A percentile compares a stretch with the other conserved stretches of the same genome.
Evolutionary conservation across 2,888 invertebrate genomes (phyloP).

Genomic region (Sinohyriopsis cumingii): DNA sequence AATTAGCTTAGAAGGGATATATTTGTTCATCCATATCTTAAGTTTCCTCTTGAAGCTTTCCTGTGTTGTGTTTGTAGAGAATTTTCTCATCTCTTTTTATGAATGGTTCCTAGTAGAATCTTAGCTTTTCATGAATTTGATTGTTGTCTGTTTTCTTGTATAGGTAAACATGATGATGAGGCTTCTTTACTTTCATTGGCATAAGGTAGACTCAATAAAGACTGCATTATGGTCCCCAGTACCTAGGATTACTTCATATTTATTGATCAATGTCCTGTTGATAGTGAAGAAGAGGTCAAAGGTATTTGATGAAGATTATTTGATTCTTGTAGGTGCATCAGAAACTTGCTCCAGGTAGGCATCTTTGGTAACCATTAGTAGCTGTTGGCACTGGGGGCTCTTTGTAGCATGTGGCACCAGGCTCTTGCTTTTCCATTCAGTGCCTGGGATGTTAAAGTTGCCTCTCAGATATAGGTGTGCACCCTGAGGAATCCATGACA

Average conservation of each 20-base stretch:
- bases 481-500: background rate
- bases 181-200: slow-evolving; percentile 1
- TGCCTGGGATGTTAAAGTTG: slow-evolving; percentile 1
- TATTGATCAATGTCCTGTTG: slow-evolving; percentile 14
- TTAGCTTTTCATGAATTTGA: background rate
- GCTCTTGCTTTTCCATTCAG: background rate
- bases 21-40: background rate
- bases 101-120: background rate
- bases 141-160: slow-evolving; percentile 10
- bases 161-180: background rate
- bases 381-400: slow-evolving; percentile 9
- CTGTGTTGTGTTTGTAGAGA: background rate
- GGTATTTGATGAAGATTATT: slow-evolving; percentile 5
- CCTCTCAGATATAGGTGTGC: slow-evolving; percentile 2
- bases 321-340: slow-evolving; percentile 11
- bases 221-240: slow-evolving; percentile 14
- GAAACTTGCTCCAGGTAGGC: slow-evolving; percentile 16
- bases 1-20: background rate
- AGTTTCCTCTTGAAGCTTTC: background rate
- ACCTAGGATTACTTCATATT: slow-evolving; percentile 10
- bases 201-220: slow-evolving; percentile 13
- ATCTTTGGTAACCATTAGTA: background rate
- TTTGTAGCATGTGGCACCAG: background rate
- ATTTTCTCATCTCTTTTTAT: background rate
- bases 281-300: slow-evolving; percentile 22